Evolutionary conservation across 30 jellyfish, hydroid and myxozoan species (phyloP), one percentile per base, ranked within the genome.

Genomic region (Morbakka virulenta): DNA sequence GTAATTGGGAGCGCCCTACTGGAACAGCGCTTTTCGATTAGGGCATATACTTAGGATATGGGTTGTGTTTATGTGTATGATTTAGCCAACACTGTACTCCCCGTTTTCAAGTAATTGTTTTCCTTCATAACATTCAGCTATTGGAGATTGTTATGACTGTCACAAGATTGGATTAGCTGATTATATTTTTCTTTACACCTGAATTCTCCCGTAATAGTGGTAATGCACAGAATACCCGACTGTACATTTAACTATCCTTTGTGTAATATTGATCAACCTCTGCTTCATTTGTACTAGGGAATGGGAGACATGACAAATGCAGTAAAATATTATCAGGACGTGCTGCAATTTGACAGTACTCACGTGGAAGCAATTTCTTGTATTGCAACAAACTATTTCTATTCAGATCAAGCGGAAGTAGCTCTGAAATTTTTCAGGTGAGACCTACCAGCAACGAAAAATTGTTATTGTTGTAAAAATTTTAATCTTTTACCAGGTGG

Each of bases 291-390:
- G 23, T 72, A 28, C 41, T 41, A 91, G 98, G 96, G 87, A 17
- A 64, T 91, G 95, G 84, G 87, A 33, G 98, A 91, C 35, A 81
- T 83, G 0, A 79, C 23, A 73, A 91, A 91, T 70, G 75, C 98
- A 0, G 96, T 85, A 71, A 91, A 84, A 32, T 91, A 76, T 76
- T 91, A 91, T 92, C 84, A 91, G 68, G 93, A 81, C 28, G 96
- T 83, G 21, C 64, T 91, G 32, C 76, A 70, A 32, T 86, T 84
- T 35, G 98, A 91, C 47, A 91, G 80, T 77, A 91, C 96, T 12
- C 95, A 91, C 35, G 96, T 91, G 25, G 98, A 91, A 61, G 98
- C 98, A 13, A 85, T 91, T 28, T 91, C 98, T 0, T 91, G 98
- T 76, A 91, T 91, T 71, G 98, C 91, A 12, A 91, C 98, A 27